Evolutionary conservation across 2,888 invertebrate genomes (phyloP).

Genomic region (Leptopilina myrica): DNA sequence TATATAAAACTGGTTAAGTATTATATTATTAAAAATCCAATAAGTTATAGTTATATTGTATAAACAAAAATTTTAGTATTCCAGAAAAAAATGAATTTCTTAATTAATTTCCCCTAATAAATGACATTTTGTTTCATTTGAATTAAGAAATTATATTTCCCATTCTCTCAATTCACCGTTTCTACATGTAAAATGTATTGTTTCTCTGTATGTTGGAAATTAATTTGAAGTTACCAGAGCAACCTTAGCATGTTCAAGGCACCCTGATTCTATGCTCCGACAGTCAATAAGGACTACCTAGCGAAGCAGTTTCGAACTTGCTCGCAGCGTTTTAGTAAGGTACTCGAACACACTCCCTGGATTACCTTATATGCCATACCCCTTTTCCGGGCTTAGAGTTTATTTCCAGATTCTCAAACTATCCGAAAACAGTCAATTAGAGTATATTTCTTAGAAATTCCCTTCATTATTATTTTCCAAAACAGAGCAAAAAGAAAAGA

Average conservation of each 20-base stretch:
- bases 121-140: no score
- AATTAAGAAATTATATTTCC: no score
- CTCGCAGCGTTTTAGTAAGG: constrained; percentile 61
- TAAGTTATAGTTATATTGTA: no score
- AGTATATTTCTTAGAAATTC: background rate
- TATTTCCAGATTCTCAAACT: background rate
- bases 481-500: no score
- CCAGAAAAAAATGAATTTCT: no score
- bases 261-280: constrained; percentile 62
- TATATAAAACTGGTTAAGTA: no score
- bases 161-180: background rate
- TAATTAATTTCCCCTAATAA: no score
- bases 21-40: no score
- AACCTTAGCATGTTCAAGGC: constrained; percentile 62
- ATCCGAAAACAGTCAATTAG: background rate
- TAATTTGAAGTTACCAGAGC: constrained; percentile 73
- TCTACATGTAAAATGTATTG: constrained; percentile 47
- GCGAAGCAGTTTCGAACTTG: constrained; percentile 71
- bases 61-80: no score
- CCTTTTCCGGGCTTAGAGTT: constrained; percentile 2
- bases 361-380: constrained; percentile 17
- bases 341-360: constrained; percentile 60
- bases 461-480: no score
- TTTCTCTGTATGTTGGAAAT: constrained; percentile 65
- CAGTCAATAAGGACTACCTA: constrained; percentile 73